phyloP scores from a whole-genome alignment of 2,888 invertebrate genomes.

The Drosophila barbarae region DNA sequence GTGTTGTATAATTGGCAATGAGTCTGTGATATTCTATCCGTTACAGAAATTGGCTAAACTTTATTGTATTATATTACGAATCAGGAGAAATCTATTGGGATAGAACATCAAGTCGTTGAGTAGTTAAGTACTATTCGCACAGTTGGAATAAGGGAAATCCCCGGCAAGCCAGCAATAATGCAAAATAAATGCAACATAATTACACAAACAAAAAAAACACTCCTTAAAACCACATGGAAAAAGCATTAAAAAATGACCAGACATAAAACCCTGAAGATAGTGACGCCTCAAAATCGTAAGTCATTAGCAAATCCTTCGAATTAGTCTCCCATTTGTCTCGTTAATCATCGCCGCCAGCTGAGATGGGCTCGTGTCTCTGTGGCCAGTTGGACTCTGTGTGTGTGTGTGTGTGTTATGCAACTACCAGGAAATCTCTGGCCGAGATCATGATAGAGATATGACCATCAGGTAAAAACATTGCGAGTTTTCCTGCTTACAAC shows the following conservation, averaged over 20 bases:
- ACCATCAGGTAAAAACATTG: constrained; percentile 39
- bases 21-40: not conserved
- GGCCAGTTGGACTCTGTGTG: not conserved
- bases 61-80: not conserved
- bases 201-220: no score
- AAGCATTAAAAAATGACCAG: not conserved
- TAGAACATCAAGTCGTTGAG: no score
- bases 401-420: constrained; percentile 8
- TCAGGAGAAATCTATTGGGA: not conserved
- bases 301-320: constrained; percentile 17
- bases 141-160: not conserved
- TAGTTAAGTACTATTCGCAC: no score
- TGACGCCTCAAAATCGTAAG: not conserved
- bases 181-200: not conserved
- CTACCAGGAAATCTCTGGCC: constrained; percentile 32
- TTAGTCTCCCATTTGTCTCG: constrained; percentile 14
- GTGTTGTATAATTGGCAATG: not conserved
- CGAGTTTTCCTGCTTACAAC: constrained; percentile 51
- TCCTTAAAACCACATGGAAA: not conserved
- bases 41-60: not conserved
- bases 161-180: not conserved
- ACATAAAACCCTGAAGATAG: not conserved
- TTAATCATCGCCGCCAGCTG: constrained; percentile 19
- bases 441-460: constrained; percentile 25
- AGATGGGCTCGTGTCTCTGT: constrained; percentile 18